Base-by-base conservation (phyloP, 2,797 vertebrate genomes). In the Podargus strigoides region DNA sequence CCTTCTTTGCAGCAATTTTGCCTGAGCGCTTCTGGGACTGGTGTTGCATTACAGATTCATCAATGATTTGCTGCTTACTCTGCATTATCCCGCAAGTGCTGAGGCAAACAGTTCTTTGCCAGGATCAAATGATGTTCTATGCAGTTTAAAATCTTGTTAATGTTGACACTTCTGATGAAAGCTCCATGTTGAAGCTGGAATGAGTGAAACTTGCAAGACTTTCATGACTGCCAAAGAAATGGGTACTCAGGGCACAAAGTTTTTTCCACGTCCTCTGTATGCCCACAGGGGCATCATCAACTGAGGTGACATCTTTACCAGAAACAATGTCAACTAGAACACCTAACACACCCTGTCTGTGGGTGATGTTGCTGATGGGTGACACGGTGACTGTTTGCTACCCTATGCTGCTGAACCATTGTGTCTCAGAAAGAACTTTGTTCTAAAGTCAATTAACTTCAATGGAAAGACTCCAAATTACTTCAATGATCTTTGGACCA, bases 11-110 rank as follows among this genome's bases (percentile, higher is more conserved):
- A 87, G 91, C 67, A 91, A 77, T 82, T 90, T 97, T 91, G 90
- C 85, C 96, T 97, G 97, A 98, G 97, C 96, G 95, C 87, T 97
- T 97, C 94, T 93, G 96, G 95, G 97, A 94, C 90, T 96, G 97
- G 94, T 97, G 96, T 97, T 97, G 96, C 94, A 58, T 97, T 98
- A 97, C 97, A 97, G 86, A 94, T 95, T 89, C 92, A 96, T 96
- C 91, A 89, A 95, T 96, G 90, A 94, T 94, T 96, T 95, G 85
- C 93, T 90, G 92, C 95, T 90, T 97, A 93, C 55, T 34, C 77
- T 86, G 70, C 83, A 87, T 91, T 95, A 95, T 95, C 81, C 74
- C 82, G 52, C 80, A 95, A 96, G 86, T 96, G 97, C 96, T 97
- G 96, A 97, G 91, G 80, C 95, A 95, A 94, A 96, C 91, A 87